Conservation (phyloP, 2,797 vertebrate genomes). For the Sebastes trivittatus region DNA sequence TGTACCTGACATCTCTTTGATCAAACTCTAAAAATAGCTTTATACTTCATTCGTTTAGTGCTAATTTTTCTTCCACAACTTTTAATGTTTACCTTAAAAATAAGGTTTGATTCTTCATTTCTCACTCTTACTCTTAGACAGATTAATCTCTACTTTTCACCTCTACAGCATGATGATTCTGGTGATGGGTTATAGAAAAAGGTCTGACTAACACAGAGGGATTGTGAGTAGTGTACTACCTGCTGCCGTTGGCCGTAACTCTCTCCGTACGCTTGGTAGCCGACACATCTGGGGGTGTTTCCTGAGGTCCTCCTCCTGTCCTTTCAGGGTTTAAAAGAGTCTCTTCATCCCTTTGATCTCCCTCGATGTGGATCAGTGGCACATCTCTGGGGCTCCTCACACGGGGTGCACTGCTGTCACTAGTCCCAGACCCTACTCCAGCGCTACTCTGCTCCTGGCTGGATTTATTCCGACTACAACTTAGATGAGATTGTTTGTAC, state of each 20-base stretch:
- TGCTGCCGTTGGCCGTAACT: constrained; percentile 59
- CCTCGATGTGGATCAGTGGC: constrained; percentile 96
- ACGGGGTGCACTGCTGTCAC: constrained; percentile 49
- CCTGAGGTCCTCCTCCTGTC: constrained; percentile 55
- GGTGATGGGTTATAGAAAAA: constrained; percentile 7
- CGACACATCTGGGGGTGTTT: constrained; percentile 59
- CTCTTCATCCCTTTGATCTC: constrained; percentile 88
- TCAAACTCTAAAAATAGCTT: constrained; percentile 36
- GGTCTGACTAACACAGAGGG: neutral
- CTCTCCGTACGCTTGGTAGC: constrained; percentile 57
- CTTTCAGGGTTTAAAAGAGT: constrained; percentile 52
- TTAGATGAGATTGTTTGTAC: constrained; percentile 74
- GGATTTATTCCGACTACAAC: constrained; percentile 62
- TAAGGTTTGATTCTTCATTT: neutral
- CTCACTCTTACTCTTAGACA: neutral
- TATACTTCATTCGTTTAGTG: constrained; percentile 19
- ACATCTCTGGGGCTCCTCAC: constrained; percentile 86
- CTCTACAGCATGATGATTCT: constrained; percentile 22
- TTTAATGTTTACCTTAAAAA: constrained; percentile 31
- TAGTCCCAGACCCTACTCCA: constrained; percentile 28
- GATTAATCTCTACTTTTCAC: constrained; percentile 30
- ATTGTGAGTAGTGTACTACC: constrained; percentile 75
- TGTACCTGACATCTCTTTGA: constrained; percentile 27
- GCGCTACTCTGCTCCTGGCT: constrained; percentile 70
- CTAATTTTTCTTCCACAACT: neutral